Conservation (phyloP, 2,113 vertebrate species). For the Pholis gunnellus region DNA sequence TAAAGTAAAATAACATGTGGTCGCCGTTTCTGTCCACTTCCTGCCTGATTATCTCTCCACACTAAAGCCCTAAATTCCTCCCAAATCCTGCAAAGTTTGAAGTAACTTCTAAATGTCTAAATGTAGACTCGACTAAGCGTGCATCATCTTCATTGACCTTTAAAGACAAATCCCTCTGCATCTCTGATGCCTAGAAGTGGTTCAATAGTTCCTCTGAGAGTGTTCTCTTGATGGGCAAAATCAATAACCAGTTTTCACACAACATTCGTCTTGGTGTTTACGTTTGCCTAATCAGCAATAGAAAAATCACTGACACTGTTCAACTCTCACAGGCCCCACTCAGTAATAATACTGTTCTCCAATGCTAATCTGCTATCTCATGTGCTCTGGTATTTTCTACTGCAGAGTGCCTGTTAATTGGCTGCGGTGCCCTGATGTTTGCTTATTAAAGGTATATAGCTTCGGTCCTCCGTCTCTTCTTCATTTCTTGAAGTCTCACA, state of each 20-base stretch:
- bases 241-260: conserved; percentile 72
- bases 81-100: conserved; percentile 6
- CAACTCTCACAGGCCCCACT: conserved; percentile 53
- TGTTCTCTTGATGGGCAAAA: conserved; percentile 72
- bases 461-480: conserved; percentile 25
- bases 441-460: conserved; percentile 50
- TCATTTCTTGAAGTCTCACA: conserved; percentile 36
- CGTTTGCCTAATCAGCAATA: conserved; percentile 76
- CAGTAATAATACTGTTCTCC: conserved; percentile 54
- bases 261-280: conserved; percentile 80
- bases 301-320: conserved; percentile 56
- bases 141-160: conserved; percentile 71
- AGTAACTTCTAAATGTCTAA: conserved; percentile 32
- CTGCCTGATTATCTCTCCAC: conserved; percentile 4
- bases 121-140: conserved; percentile 26
- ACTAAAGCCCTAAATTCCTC: conserved; percentile 12
- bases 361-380: conserved; percentile 52
- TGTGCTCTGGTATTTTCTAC: conserved; percentile 60
- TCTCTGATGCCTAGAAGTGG: conserved; percentile 33
- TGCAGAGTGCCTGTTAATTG: conserved; percentile 56
- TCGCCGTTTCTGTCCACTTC: conserved; percentile 1
- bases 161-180: conserved; percentile 58
- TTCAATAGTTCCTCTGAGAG: conserved; percentile 65
- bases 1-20: neutral
- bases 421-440: conserved; percentile 28